phyloP scores from a whole-genome alignment of 2,113 vertebrate species.

The Daphoenositta chrysoptera region DNA sequence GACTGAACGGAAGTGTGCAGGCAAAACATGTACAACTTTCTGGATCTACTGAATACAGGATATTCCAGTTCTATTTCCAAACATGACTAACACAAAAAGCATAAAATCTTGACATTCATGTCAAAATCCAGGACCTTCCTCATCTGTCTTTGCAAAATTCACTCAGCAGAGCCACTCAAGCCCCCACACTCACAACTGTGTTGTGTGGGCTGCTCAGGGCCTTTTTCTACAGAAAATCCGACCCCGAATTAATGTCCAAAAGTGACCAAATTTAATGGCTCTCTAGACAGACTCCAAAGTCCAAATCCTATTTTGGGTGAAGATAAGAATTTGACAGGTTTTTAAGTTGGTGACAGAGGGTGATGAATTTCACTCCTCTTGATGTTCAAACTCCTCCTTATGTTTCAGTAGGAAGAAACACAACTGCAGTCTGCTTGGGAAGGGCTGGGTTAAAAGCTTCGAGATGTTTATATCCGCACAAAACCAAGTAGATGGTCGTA shows the following conservation, averaged over 20 bases:
- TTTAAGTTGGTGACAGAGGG: background rate
- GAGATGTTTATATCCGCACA: background rate
- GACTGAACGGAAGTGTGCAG: background rate
- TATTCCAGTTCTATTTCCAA: background rate
- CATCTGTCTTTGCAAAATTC: background rate
- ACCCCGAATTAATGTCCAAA: background rate
- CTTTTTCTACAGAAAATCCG: background rate
- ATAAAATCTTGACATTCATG: background rate
- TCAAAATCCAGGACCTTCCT: background rate
- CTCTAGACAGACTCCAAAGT: background rate
- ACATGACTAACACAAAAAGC: background rate
- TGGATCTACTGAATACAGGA: background rate
- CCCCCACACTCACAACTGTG: accelerated
- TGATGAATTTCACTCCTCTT: background rate
- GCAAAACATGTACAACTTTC: background rate
- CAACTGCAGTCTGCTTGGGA: background rate
- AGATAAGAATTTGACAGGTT: background rate
- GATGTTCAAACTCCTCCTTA: background rate
- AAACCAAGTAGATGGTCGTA: background rate
- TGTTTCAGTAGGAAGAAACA: background rate
- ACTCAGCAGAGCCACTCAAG: background rate
- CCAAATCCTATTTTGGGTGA: background rate
- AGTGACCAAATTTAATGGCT: background rate
- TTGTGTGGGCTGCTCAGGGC: background rate
- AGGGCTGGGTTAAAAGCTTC: background rate